Evolutionary conservation across 2,888 invertebrate genomes (phyloP), one percentile per base, ranked within the genome.

Genomic region (Meteorus colon): DNA sequence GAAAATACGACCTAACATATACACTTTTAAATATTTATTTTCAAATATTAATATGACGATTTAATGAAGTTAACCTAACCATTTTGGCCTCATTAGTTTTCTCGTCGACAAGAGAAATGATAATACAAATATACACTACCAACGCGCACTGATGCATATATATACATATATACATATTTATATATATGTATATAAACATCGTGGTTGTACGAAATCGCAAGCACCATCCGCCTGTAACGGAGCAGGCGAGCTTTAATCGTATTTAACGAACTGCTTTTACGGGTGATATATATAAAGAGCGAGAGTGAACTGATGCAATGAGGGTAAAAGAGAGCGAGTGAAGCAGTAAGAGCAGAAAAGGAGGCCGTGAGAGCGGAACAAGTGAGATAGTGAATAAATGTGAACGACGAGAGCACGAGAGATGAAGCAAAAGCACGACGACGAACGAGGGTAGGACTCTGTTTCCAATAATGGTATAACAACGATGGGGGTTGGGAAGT

Each of bases 401-500:
- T 48, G 48, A 55, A 55, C 55, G 55, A 55, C 55, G 55, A 55
- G 55, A 19, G 55, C 19, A 55, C 55, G 48, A 31, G 48, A 48
- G 65, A 37, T 68, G 65, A 72, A 76, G 70, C 48, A 69, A 69
- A 76, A 71, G 72, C 71, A 77, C 75, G n/a, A 63, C 34, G 59
- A 19, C 34, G 19, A 34, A 55, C 37, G 59, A 19, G 68, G 66
- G 34, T 48, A 37, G 37, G 66, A 73, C 63, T 73, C 65, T 66
- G 65, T 73, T 73, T 73, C 73, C 73, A 73, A 73, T 73, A 73
- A 73, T 73, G 73, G 73, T 73, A 73, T 73, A 55, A 73, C 65
- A 65, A 31, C 59, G 66, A 59, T 59, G 66, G 63, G 65, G 59
- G 66, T 51, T 66, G 65, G 67, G 37, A 62, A 60, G 60, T 24